Evolutionary conservation across 2,113 vertebrate species (phyloP).

Genomic region (Pteronura brasiliensis): DNA sequence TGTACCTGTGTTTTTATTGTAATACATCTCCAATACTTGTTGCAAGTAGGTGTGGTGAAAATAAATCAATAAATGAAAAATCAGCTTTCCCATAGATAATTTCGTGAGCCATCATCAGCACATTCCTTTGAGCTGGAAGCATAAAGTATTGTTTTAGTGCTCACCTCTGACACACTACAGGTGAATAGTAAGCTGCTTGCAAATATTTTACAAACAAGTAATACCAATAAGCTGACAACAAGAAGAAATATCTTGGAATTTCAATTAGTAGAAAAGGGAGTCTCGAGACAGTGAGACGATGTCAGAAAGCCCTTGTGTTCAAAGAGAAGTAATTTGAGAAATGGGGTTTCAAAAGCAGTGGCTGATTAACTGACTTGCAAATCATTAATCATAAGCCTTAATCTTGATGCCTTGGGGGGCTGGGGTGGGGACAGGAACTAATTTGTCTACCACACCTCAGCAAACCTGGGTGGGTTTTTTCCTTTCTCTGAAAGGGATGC

Average conservation of each 20-base stretch:
- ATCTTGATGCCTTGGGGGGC: background rate
- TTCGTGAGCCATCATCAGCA: constrained; percentile 54
- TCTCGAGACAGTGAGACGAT: background rate
- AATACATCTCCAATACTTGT: constrained; percentile 38
- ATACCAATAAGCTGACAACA: constrained; percentile 62
- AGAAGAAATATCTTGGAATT: constrained; percentile 69
- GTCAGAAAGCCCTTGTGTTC: constrained; percentile 50
- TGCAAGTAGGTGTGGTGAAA: constrained; percentile 28
- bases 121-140: constrained; percentile 52
- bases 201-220: constrained; percentile 62
- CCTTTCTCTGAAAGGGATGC: background rate
- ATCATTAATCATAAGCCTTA: constrained; percentile 60
- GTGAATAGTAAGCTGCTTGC: constrained; percentile 54
- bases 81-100: background rate
- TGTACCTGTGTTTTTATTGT: background rate
- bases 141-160: constrained; percentile 38
- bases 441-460: constrained; percentile 21
- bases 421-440: background rate
- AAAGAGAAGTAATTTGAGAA: constrained; percentile 68
- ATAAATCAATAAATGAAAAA: constrained; percentile 60
- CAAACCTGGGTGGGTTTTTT: background rate
- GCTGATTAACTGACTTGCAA: constrained; percentile 70
- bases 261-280: constrained; percentile 51
- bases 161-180: constrained; percentile 61
- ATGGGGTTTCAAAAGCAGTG: constrained; percentile 53